Evolutionary conservation across 37 sponge, comb jelly and placozoan species (phyloP), one percentile per base, ranked within the genome.

Genomic region (Dysidea cf. avara): DNA sequence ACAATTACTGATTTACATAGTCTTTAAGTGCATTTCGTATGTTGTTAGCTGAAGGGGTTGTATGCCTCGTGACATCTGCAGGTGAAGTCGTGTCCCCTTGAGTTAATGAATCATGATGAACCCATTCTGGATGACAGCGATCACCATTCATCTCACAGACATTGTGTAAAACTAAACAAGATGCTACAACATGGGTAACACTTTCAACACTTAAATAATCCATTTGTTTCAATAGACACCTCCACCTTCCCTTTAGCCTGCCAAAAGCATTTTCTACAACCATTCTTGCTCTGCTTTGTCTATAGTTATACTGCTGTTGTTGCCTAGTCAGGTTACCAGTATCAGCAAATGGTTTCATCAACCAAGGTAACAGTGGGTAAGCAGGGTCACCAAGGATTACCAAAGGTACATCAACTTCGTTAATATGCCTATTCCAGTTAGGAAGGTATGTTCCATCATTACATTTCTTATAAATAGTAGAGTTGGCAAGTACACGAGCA

Each of bases 351-450:
- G 68, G 71, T 32, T 73, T 80, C 81, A 80, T 69, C n/a, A 80
- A 56, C 65, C 72, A 71, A 9, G 51, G 72, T 20, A 72, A 46
- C 7, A 80, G 59, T 13, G 82, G 66, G 65, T 65, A 73, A 40
- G 82, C 82, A 26, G 82, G 82, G 65, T 81, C 82, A 7, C 82
- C 82, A 22, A 81, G 43, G 3, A 81, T 61, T 11, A 76, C 14
- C 56, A 76, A 58, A 32, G 56, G 69, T 18, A 77, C 67, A 55
- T 68, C 49, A 9, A 34, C 46, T 13, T 22, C 47, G 39, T 30
- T 14, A 1, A 79, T 69, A 14, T 37, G 32, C 2, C 26, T 28
- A 14, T 37, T 33, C 80, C 56, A 53, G 9, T 22, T 1, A 35
- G 70, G 80, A 53, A 79, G 43, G 32, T 69, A 51, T 2, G 43